Evolutionary conservation across 2,888 invertebrate genomes (phyloP).

Genomic region (Podabrus alpinus): DNA sequence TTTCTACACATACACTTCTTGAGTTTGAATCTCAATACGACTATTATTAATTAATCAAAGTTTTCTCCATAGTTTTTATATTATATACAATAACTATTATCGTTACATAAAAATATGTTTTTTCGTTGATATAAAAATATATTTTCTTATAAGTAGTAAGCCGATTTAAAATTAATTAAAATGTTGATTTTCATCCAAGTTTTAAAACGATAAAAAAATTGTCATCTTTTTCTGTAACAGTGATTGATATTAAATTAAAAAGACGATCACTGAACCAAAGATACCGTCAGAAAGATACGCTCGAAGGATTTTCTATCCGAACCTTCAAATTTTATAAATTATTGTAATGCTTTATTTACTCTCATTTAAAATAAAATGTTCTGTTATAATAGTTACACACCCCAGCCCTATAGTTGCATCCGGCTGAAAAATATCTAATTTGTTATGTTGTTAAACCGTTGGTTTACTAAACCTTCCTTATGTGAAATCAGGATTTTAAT

Average conservation of each 20-base stretch:
- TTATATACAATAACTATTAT: no score
- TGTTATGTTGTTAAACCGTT: background rate
- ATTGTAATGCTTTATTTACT: background rate
- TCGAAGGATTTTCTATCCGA: constrained; percentile 11
- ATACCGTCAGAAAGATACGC: constrained; percentile 28
- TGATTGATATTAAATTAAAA: constrained; percentile 23
- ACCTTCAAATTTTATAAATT: constrained; percentile 2
- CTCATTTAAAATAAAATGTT: background rate
- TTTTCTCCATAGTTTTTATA: no score
- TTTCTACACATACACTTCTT: no score
- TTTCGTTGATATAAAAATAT: no score
- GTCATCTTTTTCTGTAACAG: constrained; percentile 11
- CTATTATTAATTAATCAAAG: no score
- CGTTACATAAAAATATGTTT: no score
- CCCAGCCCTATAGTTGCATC: background rate
- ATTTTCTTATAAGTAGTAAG: background rate
- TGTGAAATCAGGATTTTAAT: background rate
- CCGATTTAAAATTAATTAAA: background rate
- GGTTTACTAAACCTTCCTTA: background rate
- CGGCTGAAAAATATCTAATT: background rate
- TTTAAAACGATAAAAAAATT: constrained; percentile 4
- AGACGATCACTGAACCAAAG: constrained; percentile 28
- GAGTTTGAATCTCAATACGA: no score
- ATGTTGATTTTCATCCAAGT: background rate
- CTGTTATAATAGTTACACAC: background rate